phyloP scores from a whole-genome alignment of 2,888 invertebrate species.

The Drosophila pseudotalamancana region DNA sequence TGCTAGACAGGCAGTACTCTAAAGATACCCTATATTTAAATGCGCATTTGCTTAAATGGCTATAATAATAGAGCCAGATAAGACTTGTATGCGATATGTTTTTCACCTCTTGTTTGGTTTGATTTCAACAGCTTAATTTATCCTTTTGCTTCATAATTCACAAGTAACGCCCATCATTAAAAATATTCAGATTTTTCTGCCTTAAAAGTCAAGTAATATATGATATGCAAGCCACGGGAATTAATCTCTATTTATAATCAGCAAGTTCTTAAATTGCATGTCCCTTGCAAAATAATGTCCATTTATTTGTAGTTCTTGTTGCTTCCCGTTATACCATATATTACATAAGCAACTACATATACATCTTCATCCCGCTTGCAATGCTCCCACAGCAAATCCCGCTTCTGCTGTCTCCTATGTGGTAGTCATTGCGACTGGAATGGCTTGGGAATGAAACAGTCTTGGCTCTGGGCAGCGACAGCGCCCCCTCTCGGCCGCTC shows the following conservation, averaged over 20 bases:
- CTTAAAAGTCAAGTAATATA: not conserved
- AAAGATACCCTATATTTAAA: too few relatives aligned
- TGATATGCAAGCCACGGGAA: not conserved
- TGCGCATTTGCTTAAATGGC: too few relatives aligned
- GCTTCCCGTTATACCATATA: not conserved
- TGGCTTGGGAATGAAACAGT: constrained; percentile 65
- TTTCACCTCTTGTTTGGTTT: too few relatives aligned
- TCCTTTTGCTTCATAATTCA: not conserved
- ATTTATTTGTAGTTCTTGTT: constrained; percentile 6
- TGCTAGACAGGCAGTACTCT: too few relatives aligned
- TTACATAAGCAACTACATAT: constrained; percentile 11
- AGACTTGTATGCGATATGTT: too few relatives aligned
- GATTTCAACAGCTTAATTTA: too few relatives aligned
- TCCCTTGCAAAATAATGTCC: not conserved
- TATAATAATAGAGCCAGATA: too few relatives aligned
- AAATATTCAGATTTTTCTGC: not conserved
- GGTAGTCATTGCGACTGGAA: constrained; percentile 35
- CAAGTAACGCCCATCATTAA: not conserved
- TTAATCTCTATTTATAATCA: constrained; percentile 14
- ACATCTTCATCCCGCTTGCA: not conserved
- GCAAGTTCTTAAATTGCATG: not conserved
- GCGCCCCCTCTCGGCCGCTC: constrained; percentile 31
- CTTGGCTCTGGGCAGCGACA: constrained; percentile 42
- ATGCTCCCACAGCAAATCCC: not conserved
- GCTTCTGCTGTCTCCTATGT: not conserved